Evolutionary conservation across 2,113 vertebrate genomes (phyloP), one percentile per base, ranked within the genome.

Genomic region (Pantherophis guttatus): DNA sequence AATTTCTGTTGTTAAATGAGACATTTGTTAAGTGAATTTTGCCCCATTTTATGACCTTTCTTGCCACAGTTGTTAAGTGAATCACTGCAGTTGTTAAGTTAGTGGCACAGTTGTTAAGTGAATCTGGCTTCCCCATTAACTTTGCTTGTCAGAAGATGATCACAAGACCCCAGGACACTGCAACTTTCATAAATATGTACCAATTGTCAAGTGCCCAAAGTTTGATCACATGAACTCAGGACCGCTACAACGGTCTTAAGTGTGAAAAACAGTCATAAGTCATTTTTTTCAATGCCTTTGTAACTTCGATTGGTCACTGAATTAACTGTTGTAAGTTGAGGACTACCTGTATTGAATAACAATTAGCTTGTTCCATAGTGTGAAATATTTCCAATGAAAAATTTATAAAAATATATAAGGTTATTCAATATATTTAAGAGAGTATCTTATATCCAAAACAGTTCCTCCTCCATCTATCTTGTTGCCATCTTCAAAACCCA

Each of bases 341-440:
- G 8, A 62, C 23, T 10, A 3, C 58, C 58, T 62, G 62, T 29
- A 70, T 65, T 91, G 93, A 89, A 89, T 39, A 91, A 94, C 87
- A 94, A 53, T n/a, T 17, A 55, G 58, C 86, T 26, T 57, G 94
- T 91, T 62, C 94, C 81, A 90, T 90, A 94, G 75, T 52, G 29
- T 3, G 90, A 33, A 26, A 94, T 29, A 90, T 52, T 88, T 92
- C 44, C 91, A 93, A 92, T 44, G 70, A 0, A 95, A 55, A 17
- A 44, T 48, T 50, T 87, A 17, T 57, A 26, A 53, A 92, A 95
- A 94, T 26, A 92, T 94, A 11, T 55, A 50, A 85, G 48, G 5
- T 48, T 21, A n/a, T 15, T 9, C 53, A 95, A 90, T 55, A 12
- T 13, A 90, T 6, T 57, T 1, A 57, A 8, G 12, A 0, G 86